phyloP scores from a whole-genome alignment of 2,797 vertebrate species.

The Cephalopachus bancanus region DNA sequence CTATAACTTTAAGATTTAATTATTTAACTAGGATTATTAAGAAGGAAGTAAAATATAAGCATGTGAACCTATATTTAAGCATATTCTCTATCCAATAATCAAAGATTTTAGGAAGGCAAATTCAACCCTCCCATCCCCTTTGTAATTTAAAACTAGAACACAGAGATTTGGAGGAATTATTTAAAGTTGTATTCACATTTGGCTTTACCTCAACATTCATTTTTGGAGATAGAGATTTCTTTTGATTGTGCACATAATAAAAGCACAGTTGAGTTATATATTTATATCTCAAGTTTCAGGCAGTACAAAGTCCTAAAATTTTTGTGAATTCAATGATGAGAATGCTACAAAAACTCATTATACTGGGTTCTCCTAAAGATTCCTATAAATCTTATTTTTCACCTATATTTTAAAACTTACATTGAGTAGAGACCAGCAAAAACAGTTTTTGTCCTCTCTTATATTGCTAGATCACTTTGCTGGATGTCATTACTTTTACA shows the following conservation, averaged over 20 bases:
- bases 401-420: background rate
- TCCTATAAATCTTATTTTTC: background rate
- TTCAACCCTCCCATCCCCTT: background rate
- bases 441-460: background rate
- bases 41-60: background rate
- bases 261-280: background rate
- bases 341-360: constrained; percentile 1
- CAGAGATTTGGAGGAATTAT: background rate
- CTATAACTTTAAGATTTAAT: background rate
- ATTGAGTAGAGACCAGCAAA: background rate
- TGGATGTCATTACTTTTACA: background rate
- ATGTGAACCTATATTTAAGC: background rate
- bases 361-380: background rate
- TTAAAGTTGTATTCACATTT: background rate
- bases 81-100: background rate
- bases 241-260: background rate
- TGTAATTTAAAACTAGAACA: constrained; percentile 5
- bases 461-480: background rate
- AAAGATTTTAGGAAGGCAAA: background rate
- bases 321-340: background rate
- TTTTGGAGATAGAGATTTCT: background rate
- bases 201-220: background rate
- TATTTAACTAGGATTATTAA: constrained; percentile 23
- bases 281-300: background rate
- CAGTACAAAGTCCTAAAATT: background rate